Conservation (phyloP, 2,113 vertebrate species). For the Callospermophilus lateralis region DNA sequence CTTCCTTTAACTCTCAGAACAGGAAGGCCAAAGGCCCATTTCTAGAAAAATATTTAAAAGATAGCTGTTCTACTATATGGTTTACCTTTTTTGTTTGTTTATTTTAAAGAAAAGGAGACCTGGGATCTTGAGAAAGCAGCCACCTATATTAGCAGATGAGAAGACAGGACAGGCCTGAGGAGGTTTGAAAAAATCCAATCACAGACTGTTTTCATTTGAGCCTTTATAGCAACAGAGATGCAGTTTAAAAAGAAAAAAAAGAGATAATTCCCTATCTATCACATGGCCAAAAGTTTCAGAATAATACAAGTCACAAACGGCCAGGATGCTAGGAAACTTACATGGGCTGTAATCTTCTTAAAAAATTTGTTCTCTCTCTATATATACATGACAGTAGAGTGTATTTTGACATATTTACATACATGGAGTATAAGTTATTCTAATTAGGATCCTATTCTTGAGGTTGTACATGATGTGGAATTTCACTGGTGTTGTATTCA, state of each 20-base stretch:
- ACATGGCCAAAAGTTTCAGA: background rate
- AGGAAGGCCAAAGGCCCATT: background rate
- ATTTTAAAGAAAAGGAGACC: background rate
- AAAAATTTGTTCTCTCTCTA: no score
- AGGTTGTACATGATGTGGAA: no score
- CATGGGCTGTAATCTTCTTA: background rate
- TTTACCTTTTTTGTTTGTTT: background rate
- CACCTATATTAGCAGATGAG: background rate
- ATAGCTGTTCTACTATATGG: background rate
- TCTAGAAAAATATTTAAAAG: slow-evolving; percentile 42
- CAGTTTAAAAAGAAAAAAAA: background rate
- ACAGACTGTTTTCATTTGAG: background rate
- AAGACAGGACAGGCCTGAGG: background rate
- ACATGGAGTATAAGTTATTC: no score
- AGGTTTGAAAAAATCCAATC: background rate
- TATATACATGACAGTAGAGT: no score
- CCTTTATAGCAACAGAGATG: background rate
- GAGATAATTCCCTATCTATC: background rate
- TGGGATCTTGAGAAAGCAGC: slow-evolving; percentile 31
- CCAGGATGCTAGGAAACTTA: background rate
- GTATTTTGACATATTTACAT: no score
- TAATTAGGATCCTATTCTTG: no score
- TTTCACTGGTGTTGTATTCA: no score
- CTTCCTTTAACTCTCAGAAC: background rate
- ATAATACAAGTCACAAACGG: background rate